phyloP scores from a whole-genome alignment of 2,888 invertebrate genomes.

The Hipparchia sbordonii region DNA sequence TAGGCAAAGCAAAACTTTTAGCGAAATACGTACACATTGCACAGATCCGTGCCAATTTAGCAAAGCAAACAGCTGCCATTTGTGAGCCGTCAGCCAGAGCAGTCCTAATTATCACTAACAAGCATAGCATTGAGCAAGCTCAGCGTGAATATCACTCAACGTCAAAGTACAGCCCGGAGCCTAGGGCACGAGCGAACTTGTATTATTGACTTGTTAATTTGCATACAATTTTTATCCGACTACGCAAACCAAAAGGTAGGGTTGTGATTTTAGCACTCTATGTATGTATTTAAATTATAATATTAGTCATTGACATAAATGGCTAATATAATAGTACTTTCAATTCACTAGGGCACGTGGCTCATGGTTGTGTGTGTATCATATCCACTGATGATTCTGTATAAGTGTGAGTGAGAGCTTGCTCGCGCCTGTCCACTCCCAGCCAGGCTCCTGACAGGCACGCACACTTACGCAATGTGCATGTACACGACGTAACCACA shows the following conservation, averaged over 20 bases:
- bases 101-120: conserved; percentile 36
- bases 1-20: neutral
- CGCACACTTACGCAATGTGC: too few species aligned
- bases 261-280: too few species aligned
- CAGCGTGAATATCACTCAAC: conserved; percentile 30
- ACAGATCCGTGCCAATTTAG: conserved; percentile 7
- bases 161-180: neutral
- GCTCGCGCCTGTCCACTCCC: too few species aligned
- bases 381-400: too few species aligned
- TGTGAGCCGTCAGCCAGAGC: conserved; percentile 32
- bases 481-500: too few species aligned
- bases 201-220: neutral
- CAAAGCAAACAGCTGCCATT: conserved; percentile 29
- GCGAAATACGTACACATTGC: neutral
- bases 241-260: neutral
- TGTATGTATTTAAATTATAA: too few species aligned
- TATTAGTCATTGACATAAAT: too few species aligned
- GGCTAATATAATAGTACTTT: too few species aligned
- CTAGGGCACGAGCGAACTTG: neutral
- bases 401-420: too few species aligned
- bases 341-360: too few species aligned
- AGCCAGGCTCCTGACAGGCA: too few species aligned
- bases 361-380: too few species aligned
- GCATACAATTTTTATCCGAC: neutral
- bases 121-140: conserved; percentile 37